phyloP scores from a whole-genome alignment of 2,113 vertebrate genomes.

The Platanista minor region DNA sequence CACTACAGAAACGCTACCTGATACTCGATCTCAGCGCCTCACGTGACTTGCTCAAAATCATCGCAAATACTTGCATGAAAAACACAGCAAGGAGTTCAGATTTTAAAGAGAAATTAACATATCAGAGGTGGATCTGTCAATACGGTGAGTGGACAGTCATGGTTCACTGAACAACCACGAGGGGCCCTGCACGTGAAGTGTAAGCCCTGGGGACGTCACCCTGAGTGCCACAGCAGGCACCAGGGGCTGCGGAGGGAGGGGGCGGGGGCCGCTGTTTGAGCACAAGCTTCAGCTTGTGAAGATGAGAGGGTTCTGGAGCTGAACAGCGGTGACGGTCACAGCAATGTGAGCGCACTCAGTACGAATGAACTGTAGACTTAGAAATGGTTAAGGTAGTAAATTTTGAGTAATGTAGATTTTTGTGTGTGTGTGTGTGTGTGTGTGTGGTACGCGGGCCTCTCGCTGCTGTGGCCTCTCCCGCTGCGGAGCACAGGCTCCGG shows the following conservation, averaged over 20 bases:
- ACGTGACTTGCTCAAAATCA: background rate
- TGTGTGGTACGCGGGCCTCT: too few relatives aligned
- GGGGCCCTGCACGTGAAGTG: background rate
- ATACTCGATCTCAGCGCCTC: background rate
- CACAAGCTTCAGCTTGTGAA: accelerated
- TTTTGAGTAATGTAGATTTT: too few relatives aligned
- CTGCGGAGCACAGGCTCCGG: too few relatives aligned
- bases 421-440: too few relatives aligned
- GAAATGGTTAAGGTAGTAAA: background rate
- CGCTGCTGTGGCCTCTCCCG: too few relatives aligned
- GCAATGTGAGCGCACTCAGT: accelerated
- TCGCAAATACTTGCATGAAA: background rate
- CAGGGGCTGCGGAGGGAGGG: background rate
- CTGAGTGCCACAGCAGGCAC: background rate
- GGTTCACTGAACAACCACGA: accelerated
- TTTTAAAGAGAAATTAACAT: too few relatives aligned
- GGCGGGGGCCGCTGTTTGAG: background rate
- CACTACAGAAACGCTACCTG: background rate
- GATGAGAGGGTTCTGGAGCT: accelerated
- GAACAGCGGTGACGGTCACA: accelerated
- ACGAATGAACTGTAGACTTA: accelerated
- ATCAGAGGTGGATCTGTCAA: too few relatives aligned
- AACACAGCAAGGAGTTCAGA: background rate
- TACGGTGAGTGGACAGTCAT: accelerated
- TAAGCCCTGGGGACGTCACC: too few relatives aligned